Evolutionary conservation across 1,140 invertebrate genomes (phyloP), one percentile per base, ranked within the genome.

Genomic region (Drosophila carrolli): DNA sequence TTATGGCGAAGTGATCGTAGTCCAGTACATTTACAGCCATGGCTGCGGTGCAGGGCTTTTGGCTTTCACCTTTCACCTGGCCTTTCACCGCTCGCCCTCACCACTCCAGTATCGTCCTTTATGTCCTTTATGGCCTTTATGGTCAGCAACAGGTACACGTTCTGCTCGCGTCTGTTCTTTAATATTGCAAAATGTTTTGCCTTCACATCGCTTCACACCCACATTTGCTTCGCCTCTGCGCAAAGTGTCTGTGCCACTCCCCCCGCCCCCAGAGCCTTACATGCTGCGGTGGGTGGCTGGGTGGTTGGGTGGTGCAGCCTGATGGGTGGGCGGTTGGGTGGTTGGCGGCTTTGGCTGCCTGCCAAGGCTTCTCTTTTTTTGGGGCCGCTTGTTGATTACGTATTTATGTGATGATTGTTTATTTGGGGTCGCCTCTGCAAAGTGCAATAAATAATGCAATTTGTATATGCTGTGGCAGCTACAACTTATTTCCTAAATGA

Each of bases 1-100:
- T 97, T 51, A 98, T 95, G 47, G 96, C 96, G 82, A 97, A 95
- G 91, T 98, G 97, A 93, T 97, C 96, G 70, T 95, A 95, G 93
- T 98, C 97, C 75, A 97, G 94, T 58, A 97, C 95, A 79, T 95
- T 93, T 13, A 96, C 93, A 65, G 94, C 94, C 95, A 95, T 86
- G 44, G 51, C 68, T 38, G 23, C 11, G 43, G 16, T 35, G 48
- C 4, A 1, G 27, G 6, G 13, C 51, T 41, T 41, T 32, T 40
- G 41, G 13, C 46, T 48, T 48, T 37, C 35, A 46, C 27, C 59
- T 71, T 40, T 37, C 38, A 10, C 10, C 59, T 7, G 32, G 6
- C 23, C 29, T 61, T 55, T 29, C 51, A 19, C 38, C 51, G 23
- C 13, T 32, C 50, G 9, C 50, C 37, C 13, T 53, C 11, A 9